Percentiles rank a stretch among this genome's conserved stretches.
Conservation (phyloP, 2,797 vertebrate genomes). For the Meriones psammophilus region DNA sequence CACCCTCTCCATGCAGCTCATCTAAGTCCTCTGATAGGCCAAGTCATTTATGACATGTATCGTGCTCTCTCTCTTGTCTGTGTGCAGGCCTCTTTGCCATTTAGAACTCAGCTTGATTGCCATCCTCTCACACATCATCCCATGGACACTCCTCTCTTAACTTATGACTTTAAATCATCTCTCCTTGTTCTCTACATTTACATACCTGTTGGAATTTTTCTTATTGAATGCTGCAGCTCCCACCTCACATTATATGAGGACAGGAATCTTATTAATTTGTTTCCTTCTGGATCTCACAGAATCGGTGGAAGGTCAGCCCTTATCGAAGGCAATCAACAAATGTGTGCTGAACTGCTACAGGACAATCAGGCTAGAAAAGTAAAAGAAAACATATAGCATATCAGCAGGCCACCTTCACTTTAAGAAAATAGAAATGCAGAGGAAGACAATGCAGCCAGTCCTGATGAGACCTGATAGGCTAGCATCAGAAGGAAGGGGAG, state of each 20-base stretch:
- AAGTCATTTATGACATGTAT: neutral
- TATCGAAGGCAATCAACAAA: neutral
- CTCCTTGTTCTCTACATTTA: neutral
- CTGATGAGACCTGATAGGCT: no score
- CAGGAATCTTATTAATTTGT: neutral
- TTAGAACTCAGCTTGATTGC: neutral
- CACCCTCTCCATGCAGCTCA: neutral
- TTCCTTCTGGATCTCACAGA: neutral
- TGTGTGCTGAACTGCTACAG: neutral
- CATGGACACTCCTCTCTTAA: neutral
- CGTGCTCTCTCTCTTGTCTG: neutral
- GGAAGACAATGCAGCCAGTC: no score
- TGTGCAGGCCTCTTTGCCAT: neutral
- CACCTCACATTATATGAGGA: neutral
- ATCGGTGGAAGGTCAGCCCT: neutral
- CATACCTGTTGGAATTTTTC: neutral
- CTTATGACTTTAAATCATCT: neutral
- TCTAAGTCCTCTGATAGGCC: neutral
- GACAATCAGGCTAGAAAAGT: neutral
- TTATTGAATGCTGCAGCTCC: neutral
- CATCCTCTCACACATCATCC: neutral
- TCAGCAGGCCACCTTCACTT: neutral
- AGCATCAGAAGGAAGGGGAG: no score
- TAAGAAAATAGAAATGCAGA: neutral
- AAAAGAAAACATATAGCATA: neutral